Evolutionary conservation across 2,888 invertebrate species (phyloP), one percentile per base, ranked within the genome.

Genomic region (Sipunculus nudus): DNA sequence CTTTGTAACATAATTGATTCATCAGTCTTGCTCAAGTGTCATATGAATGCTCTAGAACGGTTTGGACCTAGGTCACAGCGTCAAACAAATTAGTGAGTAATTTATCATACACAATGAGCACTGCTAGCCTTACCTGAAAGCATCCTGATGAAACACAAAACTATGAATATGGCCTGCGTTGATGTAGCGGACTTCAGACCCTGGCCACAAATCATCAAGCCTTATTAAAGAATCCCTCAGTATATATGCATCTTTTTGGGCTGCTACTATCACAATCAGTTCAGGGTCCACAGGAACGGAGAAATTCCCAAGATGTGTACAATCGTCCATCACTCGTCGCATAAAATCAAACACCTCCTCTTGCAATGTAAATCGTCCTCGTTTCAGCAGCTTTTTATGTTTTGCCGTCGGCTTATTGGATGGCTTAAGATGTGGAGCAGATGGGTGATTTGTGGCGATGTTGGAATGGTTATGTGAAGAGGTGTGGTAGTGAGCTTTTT

Each of bases 301-400:
- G 79, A 96, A 99, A 84, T 97, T 96, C 69, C 90, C 92, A 40
- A 99, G 86, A 85, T 97, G 96, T 0, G 98, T 99, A 81, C 96
- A 98, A 83, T 98, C 96, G 79, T 99, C 98, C 98, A 99, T 98
- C 71, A 98, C 90, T 0, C 96, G 96, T 49, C 93, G 87, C 97
- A 98, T 97, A 79, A 98, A 96, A 85, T 93, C 92, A 55, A 93
- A 75, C 0, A 93, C 92, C 83, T 94, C 92, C 72, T 89, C 16
- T 28, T 62, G 49, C 28, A 45, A 32, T 4, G n/a, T n/a, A n/a
- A n/a, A n/a, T n/a, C n/a, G n/a, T n/a, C n/a, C n/a, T n/a, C 21
- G 13, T 16, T 10, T 45, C 10, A 45, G 19, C n/a, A n/a, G n/a
- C n/a, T n/a, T n/a, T n/a, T 10, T n/a, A n/a, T n/a, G n/a, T n/a